A percentile compares a stretch with the other conserved stretches of the same genome.
phyloP scores from a whole-genome alignment of 2,888 invertebrate species.

The Escarpia spicata region DNA sequence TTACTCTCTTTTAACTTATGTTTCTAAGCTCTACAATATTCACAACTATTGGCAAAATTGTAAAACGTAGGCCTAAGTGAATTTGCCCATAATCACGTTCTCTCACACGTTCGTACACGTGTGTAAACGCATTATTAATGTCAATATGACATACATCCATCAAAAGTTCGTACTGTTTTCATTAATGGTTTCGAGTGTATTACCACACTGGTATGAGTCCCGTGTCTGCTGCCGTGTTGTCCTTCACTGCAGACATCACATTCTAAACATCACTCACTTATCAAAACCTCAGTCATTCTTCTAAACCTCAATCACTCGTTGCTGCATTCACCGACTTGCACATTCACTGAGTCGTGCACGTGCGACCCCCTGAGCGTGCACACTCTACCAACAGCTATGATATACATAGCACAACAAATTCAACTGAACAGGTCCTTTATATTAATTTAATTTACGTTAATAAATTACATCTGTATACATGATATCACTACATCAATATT shows the following conservation, averaged over 20 bases:
- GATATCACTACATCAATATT: too few relatives aligned
- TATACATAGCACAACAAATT: background rate
- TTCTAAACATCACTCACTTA: background rate
- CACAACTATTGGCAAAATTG: background rate
- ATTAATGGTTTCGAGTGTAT: slow-evolving; percentile 13
- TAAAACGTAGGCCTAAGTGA: background rate
- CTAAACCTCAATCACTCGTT: background rate
- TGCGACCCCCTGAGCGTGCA: background rate
- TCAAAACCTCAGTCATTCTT: background rate
- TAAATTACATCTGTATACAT: too few relatives aligned
- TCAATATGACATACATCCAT: background rate
- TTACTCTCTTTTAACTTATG: too few relatives aligned
- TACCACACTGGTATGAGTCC: background rate
- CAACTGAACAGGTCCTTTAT: background rate
- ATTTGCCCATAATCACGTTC: too few relatives aligned
- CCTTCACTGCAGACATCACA: background rate
- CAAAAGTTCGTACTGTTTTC: background rate
- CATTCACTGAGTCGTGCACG: slow-evolving; percentile 4
- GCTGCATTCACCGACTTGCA: background rate
- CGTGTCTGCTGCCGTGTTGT: background rate
- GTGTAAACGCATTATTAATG: background rate
- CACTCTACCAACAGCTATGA: background rate
- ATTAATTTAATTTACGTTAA: too few relatives aligned
- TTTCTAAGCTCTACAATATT: too few relatives aligned
- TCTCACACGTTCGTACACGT: background rate